Base-by-base conservation (phyloP, 2,113 vertebrate species). In the Alces alces region DNA sequence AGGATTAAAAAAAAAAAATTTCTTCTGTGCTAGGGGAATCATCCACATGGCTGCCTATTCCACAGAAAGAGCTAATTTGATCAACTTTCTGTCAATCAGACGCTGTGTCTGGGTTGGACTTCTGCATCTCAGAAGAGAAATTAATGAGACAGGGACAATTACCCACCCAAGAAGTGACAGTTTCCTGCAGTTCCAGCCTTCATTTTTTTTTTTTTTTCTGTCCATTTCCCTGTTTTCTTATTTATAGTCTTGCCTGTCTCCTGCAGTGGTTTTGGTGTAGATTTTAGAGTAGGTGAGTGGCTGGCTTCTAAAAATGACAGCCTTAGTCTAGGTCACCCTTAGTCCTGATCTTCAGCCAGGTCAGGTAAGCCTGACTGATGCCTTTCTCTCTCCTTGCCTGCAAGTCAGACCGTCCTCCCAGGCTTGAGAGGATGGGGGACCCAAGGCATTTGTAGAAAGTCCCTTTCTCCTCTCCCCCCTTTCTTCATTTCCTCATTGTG, bases 291-390 rank as follows among this genome's bases (percentile, higher is more conserved):
- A 66, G 83, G 87, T 39, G 93, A 93, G 80, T 97, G 97, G 91
- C 94, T 96, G 90, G 85, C 55, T 98, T 98, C 97, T 93, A 97
- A 89, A 96, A 94, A 14, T 86, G 83, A 96, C 92, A 96, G 52
- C 73, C 95, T 92, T 91, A 57, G 96, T 84, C 94, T 36, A 82
- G 36, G 66, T 27, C 28, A 50, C 13, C 47, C 47, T 14, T 14
- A 50, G 47, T 50, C 12, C 47, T 50, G 47, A 50, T 50, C 83
- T 19, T 36, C 83, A 52, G 21, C 78, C 47, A 55, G 45, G 55
- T 83, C 66, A 23, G 27, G 10, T 45, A 45, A 94, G 54, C 58
- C 36, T 0, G 28, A 36, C 7, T 0, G 28, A 33, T 36, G 30
- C 60, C 83, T 85, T 86, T 91, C 15, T 66, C 21, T 91, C 94